These are phyloP conservation scores for Aromia moschata DNA, from an alignment of 2,888 invertebrate genomes.

Conservation along the genomic window DNA sequence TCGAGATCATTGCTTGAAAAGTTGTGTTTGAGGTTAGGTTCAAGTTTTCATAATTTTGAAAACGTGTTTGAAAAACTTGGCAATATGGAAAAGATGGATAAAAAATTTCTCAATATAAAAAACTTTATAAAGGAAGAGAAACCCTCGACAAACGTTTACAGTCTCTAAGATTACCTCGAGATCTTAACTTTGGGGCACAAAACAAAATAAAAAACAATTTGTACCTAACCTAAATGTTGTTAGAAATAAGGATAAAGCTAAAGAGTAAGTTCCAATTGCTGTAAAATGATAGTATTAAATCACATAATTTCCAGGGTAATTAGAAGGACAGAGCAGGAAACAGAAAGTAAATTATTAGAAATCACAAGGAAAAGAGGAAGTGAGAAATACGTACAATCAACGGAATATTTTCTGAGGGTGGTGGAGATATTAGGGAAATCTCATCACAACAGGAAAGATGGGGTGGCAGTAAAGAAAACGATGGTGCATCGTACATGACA, in stretches of 20 bases:
- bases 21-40: too few relatives aligned
- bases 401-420: conserved; percentile 59
- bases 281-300: conserved; percentile 8
- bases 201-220: conserved; percentile 55
- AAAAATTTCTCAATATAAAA: not conserved
- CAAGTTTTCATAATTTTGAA: too few relatives aligned
- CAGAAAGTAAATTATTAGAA: conserved; percentile 31
- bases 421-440: conserved; percentile 38
- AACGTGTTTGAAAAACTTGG: not conserved
- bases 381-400: too few relatives aligned
- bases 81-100: not conserved
- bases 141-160: conserved; percentile 44
- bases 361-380: conserved; percentile 29
- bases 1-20: too few relatives aligned
- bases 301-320: conserved; percentile 30
- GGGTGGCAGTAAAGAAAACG: conserved; percentile 43
- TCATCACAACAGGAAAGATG: too few relatives aligned
- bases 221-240: conserved; percentile 57
- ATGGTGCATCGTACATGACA: conserved; percentile 39
- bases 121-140: conserved; percentile 9
- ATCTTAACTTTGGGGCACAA: conserved; percentile 55
- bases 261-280: conserved; percentile 45
- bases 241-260: conserved; percentile 54
- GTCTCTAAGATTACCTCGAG: conserved; percentile 55
- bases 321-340: conserved; percentile 35